A percentile compares a stretch with the other conserved stretches of the same genome.
Conservation (phyloP, 1,140 invertebrate species). For the Lasioglossum albipes region DNA sequence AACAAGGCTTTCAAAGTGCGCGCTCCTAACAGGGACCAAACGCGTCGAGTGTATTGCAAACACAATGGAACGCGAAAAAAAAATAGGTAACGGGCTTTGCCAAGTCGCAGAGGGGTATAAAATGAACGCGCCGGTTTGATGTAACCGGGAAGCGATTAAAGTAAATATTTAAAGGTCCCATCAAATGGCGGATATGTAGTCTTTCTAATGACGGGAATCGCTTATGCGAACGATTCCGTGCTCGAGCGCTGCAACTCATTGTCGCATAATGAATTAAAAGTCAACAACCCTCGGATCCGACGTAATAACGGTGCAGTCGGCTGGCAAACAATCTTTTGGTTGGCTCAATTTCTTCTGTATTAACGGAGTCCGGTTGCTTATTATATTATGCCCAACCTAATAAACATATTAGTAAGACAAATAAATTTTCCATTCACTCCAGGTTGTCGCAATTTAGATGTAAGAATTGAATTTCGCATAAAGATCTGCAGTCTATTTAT, state of each 20-base stretch:
- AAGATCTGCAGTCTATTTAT: no score
- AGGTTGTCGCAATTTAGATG: no score
- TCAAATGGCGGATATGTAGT: neutral
- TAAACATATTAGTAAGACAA: no score
- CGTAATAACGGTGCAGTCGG: no score
- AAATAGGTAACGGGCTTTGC: neutral
- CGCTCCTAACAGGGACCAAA: neutral
- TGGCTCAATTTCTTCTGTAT: neutral
- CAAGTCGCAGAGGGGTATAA: neutral
- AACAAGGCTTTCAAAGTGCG: neutral
- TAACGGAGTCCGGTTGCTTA: no score
- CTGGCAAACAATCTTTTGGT: no score
- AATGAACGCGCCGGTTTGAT: neutral
- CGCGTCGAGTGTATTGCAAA: constrained; percentile 24
- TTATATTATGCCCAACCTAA: no score
- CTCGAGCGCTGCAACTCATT: no score
- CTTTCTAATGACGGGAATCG: neutral
- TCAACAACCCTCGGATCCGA: neutral
- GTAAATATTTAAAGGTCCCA: constrained; percentile 11
- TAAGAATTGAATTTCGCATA: no score
- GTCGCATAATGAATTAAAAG: neutral
- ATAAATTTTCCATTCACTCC: no score
- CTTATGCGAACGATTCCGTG: neutral
- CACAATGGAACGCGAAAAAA: neutral
- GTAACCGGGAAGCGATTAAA: constrained; percentile 8